These are phyloP conservation scores for Sorex maritimensis DNA, from an alignment of 2,797 vertebrate species.

Conservation along the genomic window DNA sequence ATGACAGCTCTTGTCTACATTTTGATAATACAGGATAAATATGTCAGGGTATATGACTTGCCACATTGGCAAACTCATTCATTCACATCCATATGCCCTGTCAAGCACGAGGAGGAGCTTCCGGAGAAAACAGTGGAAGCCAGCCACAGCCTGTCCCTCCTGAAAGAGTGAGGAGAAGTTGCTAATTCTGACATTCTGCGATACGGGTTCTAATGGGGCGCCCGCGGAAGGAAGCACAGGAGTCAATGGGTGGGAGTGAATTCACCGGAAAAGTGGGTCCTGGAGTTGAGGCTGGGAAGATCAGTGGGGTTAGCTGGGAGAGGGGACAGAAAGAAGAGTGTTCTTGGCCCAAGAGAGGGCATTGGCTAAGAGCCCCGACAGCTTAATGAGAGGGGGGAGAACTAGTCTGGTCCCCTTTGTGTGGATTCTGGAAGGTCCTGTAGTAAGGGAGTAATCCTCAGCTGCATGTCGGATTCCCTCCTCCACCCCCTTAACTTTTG, in stretches of 20 bases:
- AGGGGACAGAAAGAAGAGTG: not conserved
- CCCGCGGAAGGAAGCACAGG: too few relatives aligned
- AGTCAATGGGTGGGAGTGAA: too few relatives aligned
- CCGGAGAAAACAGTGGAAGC: not conserved
- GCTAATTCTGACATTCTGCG: too few relatives aligned
- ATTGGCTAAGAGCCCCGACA: not conserved
- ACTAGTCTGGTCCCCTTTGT: too few relatives aligned
- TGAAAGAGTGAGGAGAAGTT: not conserved
- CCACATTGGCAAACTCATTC: not conserved
- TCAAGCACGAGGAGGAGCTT: not conserved
- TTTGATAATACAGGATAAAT: not conserved
- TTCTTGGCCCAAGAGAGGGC: conserved; percentile 28
- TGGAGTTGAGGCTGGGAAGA: not conserved
- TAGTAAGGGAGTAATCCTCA: not conserved
- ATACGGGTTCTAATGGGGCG: too few relatives aligned
- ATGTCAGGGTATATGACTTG: not conserved
- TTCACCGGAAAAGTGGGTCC: not conserved
- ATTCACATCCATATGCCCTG: not conserved
- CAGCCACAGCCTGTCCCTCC: not conserved
- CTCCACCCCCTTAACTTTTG: not conserved
- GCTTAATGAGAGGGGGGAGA: conserved; percentile 1
- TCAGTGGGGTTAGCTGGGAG: not conserved
- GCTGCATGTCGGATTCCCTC: not conserved
- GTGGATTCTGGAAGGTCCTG: too few relatives aligned
- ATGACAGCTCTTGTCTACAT: not conserved